Percentiles rank a stretch among this genome's conserved stretches.
These are phyloP conservation scores for Mesaphorura yosii DNA, from an alignment of 1,140 invertebrate species.

Conservation along the genomic window DNA sequence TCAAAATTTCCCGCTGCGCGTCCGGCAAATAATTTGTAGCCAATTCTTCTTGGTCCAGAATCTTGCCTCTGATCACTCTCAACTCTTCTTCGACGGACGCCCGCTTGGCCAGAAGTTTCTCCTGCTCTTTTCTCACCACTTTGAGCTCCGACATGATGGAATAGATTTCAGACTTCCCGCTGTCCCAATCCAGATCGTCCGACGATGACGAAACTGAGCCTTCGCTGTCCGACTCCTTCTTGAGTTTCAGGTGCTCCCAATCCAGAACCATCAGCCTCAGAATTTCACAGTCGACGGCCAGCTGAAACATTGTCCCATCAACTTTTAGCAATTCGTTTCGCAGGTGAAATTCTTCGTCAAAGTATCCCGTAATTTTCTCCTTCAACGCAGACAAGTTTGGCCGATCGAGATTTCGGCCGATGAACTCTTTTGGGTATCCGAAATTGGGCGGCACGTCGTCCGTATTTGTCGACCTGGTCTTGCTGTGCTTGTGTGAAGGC, in stretches of 20 bases:
- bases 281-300: constrained; percentile 29
- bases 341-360: constrained; percentile 29
- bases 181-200: constrained; percentile 20
- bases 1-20: constrained; percentile 72
- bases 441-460: background rate
- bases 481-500: constrained; percentile 1
- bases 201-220: background rate
- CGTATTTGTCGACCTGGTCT: background rate
- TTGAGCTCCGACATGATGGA: constrained; percentile 70
- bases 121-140: constrained; percentile 56
- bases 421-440: background rate
- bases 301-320: constrained; percentile 29
- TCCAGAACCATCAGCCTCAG: constrained; percentile 29
- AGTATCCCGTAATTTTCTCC: constrained; percentile 19
- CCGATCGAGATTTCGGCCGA: constrained; percentile 2
- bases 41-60: constrained; percentile 64
- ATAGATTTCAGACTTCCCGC: constrained; percentile 43
- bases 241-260: constrained; percentile 26
- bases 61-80: constrained; percentile 45
- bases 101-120: constrained; percentile 62
- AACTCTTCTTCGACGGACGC: constrained; percentile 60
- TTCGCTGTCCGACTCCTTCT: constrained; percentile 22
- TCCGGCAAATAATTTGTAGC: constrained; percentile 40
- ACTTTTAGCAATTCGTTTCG: constrained; percentile 29
- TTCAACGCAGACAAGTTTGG: constrained; percentile 23